Evolutionary conservation across 2,888 invertebrate genomes (phyloP), one percentile per base, ranked within the genome.

Genomic region (Latheticus oryzae): DNA sequence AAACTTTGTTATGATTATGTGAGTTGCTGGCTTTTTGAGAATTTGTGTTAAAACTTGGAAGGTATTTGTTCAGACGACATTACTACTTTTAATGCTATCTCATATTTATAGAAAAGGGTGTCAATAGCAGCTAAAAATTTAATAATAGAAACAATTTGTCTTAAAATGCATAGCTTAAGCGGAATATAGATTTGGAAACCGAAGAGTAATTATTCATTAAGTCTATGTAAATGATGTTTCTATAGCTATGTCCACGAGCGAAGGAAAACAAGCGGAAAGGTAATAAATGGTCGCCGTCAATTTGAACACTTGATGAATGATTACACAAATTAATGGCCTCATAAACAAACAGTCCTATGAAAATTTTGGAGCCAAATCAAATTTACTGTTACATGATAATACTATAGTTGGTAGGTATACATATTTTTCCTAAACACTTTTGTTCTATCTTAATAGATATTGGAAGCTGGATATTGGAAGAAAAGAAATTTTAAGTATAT

Each of bases 1-100:
- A 23, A 47, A 43, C 30, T 45, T 32, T 11, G 45, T 32, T 32
- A 32, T 45, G 45, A 45, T 45, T 45, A 45, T 45, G 21, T 19
- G 30, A 32, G 45, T 32, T 45, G 11, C 32, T n/a, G n/a, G n/a
- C n/a, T n/a, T n/a, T n/a, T n/a, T n/a, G n/a, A n/a, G n/a, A n/a
- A n/a, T n/a, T n/a, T 21, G 9, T n/a, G 21, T 32, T 11, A 45
- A 45, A 45, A 32, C 30, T 45, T 45, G 45, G n/a, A n/a, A n/a
- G n/a, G n/a, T n/a, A n/a, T n/a, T n/a, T 5, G 5, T 21, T 21
- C n/a, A n/a, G 21, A 5, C 21, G 21, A 21, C 21, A n/a, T n/a
- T n/a, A n/a, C n/a, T n/a, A n/a, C n/a, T n/a, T n/a, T n/a, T n/a
- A n/a, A n/a, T n/a, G n/a, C n/a, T n/a, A n/a, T n/a, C n/a, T n/a